Base-by-base conservation (phyloP, 2,888 invertebrate species). In the Chalcis sispes region DNA sequence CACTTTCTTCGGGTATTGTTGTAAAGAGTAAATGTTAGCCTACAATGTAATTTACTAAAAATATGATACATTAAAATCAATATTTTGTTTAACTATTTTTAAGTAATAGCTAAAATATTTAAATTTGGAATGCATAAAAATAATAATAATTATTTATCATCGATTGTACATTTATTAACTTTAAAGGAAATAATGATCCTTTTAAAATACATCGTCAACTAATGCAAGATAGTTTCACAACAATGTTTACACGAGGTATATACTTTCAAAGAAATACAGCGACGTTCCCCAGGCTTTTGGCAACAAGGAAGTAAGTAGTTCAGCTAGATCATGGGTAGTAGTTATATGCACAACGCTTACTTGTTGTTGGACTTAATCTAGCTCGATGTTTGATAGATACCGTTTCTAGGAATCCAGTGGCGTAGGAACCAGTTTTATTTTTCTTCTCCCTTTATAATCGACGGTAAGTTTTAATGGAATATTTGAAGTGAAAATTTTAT, bases 401-500 rank as follows among this genome's bases (percentile, higher is more conserved):
- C 58, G 23, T 42, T 72, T 54, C 58, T 65, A 58, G 72, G 65
- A 72, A 65, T 2, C 32, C 72, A 65, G n/a, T 46, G 72, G 72
- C 72, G 72, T 56, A 65, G 64, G 15, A 40, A 15, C 13, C 2
- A n/a, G 2, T 67, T 56, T 15, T 67, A 0, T 23, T 20, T 29
- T 1, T 8, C 7, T 5, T 8, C 54, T 1, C 40, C 27, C 27
- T 3, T n/a, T 25, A 42, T 40, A 10, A 18, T 42, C 36, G 8
- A 20, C 10, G 5, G 8, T 56, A 29, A 56, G 15, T n/a, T 1
- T 25, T 1, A 15, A 1, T 1, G 54, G 7, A 52, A 25, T 3
- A 50, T 23, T 15, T 10, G 4, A 1, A 27, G 1, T 29, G 18
- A 56, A 77, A 79, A 78, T n/a, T n/a, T n/a, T n/a, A 82, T 80